Percentiles rank a stretch among this genome's conserved stretches.
phyloP scores from a whole-genome alignment of 2,113 vertebrate species.

The Paratilapia polleni region DNA sequence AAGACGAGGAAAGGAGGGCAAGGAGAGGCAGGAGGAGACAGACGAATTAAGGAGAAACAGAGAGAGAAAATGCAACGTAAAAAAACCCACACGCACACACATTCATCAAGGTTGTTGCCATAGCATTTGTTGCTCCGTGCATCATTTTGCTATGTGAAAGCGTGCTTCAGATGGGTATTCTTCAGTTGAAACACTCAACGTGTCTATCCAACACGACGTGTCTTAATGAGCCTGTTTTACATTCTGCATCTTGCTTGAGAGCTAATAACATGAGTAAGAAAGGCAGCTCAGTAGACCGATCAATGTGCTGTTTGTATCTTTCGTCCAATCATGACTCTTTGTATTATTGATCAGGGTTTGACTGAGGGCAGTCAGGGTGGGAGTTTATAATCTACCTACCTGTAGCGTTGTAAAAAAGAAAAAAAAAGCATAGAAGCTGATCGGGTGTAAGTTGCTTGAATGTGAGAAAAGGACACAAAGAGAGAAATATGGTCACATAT shows the following conservation, averaged over 20 bases:
- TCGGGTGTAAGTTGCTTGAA: neutral
- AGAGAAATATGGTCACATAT: neutral
- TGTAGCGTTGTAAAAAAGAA: constrained; percentile 12
- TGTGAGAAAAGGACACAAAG: neutral
- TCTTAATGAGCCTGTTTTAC: constrained; percentile 28
- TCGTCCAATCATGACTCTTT: constrained; percentile 1
- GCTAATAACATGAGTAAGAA: constrained; percentile 11
- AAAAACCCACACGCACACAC: neutral
- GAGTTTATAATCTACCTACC: constrained; percentile 10
- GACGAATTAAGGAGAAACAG: constrained; percentile 16
- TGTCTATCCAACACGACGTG: neutral
- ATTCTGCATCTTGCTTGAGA: neutral
- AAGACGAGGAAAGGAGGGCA: constrained; percentile 50
- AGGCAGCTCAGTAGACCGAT: constrained; percentile 30
- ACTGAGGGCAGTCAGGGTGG: constrained; percentile 20
- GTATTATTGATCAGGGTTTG: constrained; percentile 43
- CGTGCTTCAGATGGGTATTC: neutral
- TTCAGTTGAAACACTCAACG: neutral
- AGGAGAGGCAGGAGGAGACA: constrained; percentile 40
- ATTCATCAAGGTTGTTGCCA: constrained; percentile 58
- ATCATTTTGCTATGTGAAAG: constrained; percentile 3
- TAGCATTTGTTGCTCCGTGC: constrained; percentile 46
- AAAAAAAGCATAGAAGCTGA: constrained; percentile 1
- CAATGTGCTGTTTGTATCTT: neutral
- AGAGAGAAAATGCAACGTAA: neutral